Percentiles rank a stretch among this genome's conserved stretches.
Evolutionary conservation across 2,797 vertebrate genomes (phyloP).

Genomic region (Anguilla marmorata): DNA sequence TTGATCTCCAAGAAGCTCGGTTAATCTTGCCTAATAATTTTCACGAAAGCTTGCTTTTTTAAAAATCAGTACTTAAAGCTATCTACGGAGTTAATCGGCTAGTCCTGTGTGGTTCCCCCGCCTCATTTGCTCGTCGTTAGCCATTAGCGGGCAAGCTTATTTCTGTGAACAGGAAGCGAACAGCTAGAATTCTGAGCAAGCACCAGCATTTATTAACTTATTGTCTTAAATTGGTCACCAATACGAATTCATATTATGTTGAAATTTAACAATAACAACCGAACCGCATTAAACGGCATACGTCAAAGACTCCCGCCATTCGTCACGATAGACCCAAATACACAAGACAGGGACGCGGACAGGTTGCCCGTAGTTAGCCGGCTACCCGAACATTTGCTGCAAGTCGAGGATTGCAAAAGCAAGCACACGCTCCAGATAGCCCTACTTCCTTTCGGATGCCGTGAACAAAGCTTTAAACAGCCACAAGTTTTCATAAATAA

Average conservation of each 20-base stretch:
- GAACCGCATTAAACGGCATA: neutral
- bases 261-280: neutral
- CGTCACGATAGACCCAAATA: neutral
- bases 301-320: neutral
- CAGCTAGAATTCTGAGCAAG: neutral
- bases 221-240: neutral
- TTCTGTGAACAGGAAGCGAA: conserved; percentile 6
- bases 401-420: neutral
- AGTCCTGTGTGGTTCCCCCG: neutral
- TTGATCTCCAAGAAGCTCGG: neutral
- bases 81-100: neutral
- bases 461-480: neutral
- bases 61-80: neutral
- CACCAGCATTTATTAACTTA: neutral
- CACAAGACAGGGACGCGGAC: neutral
- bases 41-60: neutral
- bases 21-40: neutral
- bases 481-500: neutral
- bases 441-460: neutral
- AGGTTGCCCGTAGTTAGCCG: neutral
- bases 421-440: neutral
- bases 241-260: neutral
- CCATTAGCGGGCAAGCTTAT: neutral
- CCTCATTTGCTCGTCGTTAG: neutral
- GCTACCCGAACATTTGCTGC: neutral